Conservation (phyloP, 2,888 invertebrate species). For the Chymomyza fuscimana region DNA sequence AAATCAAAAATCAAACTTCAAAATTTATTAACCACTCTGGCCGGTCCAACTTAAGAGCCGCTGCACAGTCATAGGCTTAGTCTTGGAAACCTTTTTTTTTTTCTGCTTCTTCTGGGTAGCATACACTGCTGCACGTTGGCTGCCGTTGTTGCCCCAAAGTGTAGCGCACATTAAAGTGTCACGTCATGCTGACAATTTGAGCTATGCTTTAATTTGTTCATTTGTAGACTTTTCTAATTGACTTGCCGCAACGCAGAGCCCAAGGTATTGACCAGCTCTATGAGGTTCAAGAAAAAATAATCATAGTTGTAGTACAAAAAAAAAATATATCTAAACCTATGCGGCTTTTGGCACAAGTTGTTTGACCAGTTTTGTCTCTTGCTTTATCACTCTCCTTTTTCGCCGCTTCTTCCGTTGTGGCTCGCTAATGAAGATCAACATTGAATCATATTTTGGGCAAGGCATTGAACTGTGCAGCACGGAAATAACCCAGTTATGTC, state of each 20-base stretch:
- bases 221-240: slow-evolving; percentile 5
- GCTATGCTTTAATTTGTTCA: slow-evolving; percentile 2
- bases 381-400: slow-evolving; percentile 2
- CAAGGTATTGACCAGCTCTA: background rate
- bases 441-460: slow-evolving; percentile 55
- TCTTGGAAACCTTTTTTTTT: background rate
- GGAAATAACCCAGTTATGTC: slow-evolving; percentile 61
- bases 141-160: background rate
- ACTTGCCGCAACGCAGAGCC: background rate
- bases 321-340: slow-evolving; percentile 26
- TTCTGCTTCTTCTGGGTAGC: background rate
- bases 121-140: background rate
- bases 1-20: slow-evolving; percentile 33
- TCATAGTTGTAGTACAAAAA: background rate
- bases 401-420: slow-evolving; percentile 48
- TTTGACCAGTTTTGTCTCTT: slow-evolving; percentile 57
- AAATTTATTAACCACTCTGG: slow-evolving; percentile 48
- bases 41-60: slow-evolving; percentile 23
- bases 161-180: background rate
- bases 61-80: background rate
- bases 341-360: slow-evolving; percentile 51
- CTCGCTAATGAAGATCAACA: slow-evolving; percentile 58
- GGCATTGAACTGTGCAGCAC: slow-evolving; percentile 62
- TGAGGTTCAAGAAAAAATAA: background rate
- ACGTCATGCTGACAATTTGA: background rate